Base-by-base conservation (phyloP, 2,113 vertebrate genomes). In the Xenus cinereus region DNA sequence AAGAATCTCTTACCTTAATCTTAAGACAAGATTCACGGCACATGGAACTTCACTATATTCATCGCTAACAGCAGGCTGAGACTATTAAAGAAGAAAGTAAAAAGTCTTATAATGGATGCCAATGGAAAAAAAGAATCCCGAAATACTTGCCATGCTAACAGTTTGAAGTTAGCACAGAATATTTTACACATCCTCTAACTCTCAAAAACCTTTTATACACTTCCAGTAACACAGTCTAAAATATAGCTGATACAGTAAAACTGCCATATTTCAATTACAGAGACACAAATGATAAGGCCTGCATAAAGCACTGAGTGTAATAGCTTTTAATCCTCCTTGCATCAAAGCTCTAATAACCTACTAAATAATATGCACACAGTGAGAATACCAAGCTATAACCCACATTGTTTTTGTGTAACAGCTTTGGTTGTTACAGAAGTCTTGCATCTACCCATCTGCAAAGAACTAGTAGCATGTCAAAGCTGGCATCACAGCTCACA, bases 1-100 rank as follows among this genome's bases (percentile, higher is more conserved):
- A 76, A 57, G 39, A 64, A 46, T 54, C 69, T 84, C 98, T 99
- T 98, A 99, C 99, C 99, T 99, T 98, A 99, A 98, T 96, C 99
- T 98, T 95, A 99, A 98, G 68, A 99, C 99, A 97, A 99, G 99
- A 98, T 99, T 99, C 96, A 99, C 98, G 3, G 98, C 98, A 66
- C 98, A 98, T 60, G 98, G 97, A 95, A 98, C 98, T 97, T 98
- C 98, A 96, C 96, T 98, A 93, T 98, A 98, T 73, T 98, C 97
- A 4, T 98, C 96, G 77, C 98, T 98, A 93, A 98, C 98, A 86
- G 97, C 98, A 37, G 99, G 98, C 93, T 98, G 98, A 93, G 98
- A 98, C 99, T 99, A 97, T 73, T 85, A 89, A 86, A 95, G 81
- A 50, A 97, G 93, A 57, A 87, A 33, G 24, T 41, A 68, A 48